Conservation (phyloP, 1,140 invertebrate genomes). For the Anastrepha ludens region DNA sequence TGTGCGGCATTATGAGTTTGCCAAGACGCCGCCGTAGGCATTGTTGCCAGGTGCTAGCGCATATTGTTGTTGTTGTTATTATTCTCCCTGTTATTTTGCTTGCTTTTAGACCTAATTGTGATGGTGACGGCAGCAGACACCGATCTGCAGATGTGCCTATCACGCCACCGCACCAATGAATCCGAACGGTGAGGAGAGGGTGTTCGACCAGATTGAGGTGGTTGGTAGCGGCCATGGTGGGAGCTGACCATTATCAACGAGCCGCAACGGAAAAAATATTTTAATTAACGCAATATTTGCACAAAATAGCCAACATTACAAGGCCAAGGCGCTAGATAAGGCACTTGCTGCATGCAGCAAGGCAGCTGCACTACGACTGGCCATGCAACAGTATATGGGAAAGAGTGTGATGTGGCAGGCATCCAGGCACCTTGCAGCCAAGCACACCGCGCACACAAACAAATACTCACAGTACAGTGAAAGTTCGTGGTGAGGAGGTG, state of each 20-base stretch:
- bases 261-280: constrained; percentile 73
- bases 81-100: not conserved
- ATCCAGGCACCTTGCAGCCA: not conserved
- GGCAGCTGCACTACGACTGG: not conserved
- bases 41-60: not conserved
- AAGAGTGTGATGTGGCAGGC: not conserved
- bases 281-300: constrained; percentile 75
- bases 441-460: not conserved
- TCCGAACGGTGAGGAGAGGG: not conserved
- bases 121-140: not conserved
- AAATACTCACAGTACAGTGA: not conserved
- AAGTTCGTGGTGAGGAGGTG: too few relatives aligned
- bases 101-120: constrained; percentile 25
- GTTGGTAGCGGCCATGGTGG: not conserved
- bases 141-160: not conserved
- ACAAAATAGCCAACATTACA: constrained; percentile 75
- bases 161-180: not conserved
- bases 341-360: constrained; percentile 68
- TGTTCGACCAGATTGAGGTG: not conserved
- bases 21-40: constrained; percentile 32
- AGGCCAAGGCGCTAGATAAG: constrained; percentile 74
- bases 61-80: not conserved
- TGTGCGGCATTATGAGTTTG: constrained; percentile 38
- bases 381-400: not conserved
- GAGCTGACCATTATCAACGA: constrained; percentile 67